A percentile compares a stretch with the other conserved stretches of the same genome.
phyloP scores from a whole-genome alignment of 2,888 invertebrate genomes.

The Eumerus sabulonum region DNA sequence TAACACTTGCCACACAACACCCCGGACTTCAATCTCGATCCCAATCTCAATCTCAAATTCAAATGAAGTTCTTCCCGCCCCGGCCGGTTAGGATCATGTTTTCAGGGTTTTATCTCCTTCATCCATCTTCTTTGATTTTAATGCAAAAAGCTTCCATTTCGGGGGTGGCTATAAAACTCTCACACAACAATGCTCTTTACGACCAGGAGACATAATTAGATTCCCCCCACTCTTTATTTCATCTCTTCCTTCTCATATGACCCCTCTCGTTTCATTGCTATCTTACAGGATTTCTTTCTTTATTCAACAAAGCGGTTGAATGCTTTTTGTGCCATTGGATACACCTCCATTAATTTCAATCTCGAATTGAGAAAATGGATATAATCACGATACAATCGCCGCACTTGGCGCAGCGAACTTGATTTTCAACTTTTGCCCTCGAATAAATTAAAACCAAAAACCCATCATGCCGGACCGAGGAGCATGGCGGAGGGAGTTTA shows the following conservation, averaged over 20 bases:
- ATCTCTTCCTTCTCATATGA: slow-evolving; percentile 15
- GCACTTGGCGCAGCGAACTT: slow-evolving; percentile 36
- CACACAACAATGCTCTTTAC: slow-evolving; percentile 38
- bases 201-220: slow-evolving; percentile 57
- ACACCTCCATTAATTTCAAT: slow-evolving; percentile 36
- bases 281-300: slow-evolving; percentile 28
- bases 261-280: neutral
- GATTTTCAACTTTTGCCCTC: slow-evolving; percentile 41
- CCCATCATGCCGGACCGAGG: neutral
- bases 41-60: slow-evolving; percentile 62
- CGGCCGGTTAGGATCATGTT: slow-evolving; percentile 31
- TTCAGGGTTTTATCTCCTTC: slow-evolving; percentile 27
- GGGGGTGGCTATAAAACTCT: slow-evolving; percentile 50
- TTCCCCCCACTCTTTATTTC: slow-evolving; percentile 29
- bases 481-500: neutral
- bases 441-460: slow-evolving; percentile 53
- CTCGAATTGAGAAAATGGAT: slow-evolving; percentile 47
- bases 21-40: no score
- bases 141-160: slow-evolving; percentile 59
- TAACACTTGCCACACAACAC: slow-evolving; percentile 39
- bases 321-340: neutral
- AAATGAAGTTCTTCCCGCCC: slow-evolving; percentile 38
- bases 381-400: slow-evolving; percentile 27
- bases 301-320: neutral
- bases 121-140: slow-evolving; percentile 41